Evolutionary conservation across 1,140 invertebrate species (phyloP), one percentile per base, ranked within the genome.

Genomic region (Drosophila subobscura): DNA sequence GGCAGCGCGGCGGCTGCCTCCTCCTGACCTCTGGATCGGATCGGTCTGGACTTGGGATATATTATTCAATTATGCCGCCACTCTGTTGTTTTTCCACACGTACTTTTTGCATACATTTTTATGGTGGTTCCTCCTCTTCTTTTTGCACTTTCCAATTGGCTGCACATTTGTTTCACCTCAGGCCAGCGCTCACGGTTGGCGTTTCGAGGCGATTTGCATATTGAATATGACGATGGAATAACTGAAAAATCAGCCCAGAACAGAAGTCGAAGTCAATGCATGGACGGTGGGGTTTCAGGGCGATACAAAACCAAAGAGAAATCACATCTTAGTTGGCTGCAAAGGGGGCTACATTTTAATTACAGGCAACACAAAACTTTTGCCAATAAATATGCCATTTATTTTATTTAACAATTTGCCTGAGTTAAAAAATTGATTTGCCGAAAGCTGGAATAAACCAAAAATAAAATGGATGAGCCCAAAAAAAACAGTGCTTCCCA

Each of bases 151-250:
- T 83, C 68, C 73, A 74, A 72, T 60, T 77, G 46, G 79, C 79
- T 81, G 78, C 76, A 81, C 78, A 80, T 56, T 79, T 71, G 57
- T 65, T 77, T 71, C 65, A 71, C 65, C 77, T 79, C 64, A 41
- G 58, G 66, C 67, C 44, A 42, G 56, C 56, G 46, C 68, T 64
- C 56, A 60, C 70, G 67, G 67, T 54, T 71, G 55, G 55, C 16
- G 1, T 3, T 14, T 72, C 68, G 47, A 53, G 41, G 33, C 25
- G 44, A 81, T 81, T 81, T 83, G 79, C 79, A 81, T 81, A 83
- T 74, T 83, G 79, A 83, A 81, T 81, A 83, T 81, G 74, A 81
- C 66, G 74, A 74, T 78, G 64, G 74, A 83, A 83, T 81, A 81
- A 81, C 83, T 81, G 79, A 78, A 83, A 37, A 64, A 63, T 42